A percentile compares a stretch with the other conserved stretches of the same genome.
Conservation (phyloP, 2,113 vertebrate species). For the Brachypteracias leptosomus region DNA sequence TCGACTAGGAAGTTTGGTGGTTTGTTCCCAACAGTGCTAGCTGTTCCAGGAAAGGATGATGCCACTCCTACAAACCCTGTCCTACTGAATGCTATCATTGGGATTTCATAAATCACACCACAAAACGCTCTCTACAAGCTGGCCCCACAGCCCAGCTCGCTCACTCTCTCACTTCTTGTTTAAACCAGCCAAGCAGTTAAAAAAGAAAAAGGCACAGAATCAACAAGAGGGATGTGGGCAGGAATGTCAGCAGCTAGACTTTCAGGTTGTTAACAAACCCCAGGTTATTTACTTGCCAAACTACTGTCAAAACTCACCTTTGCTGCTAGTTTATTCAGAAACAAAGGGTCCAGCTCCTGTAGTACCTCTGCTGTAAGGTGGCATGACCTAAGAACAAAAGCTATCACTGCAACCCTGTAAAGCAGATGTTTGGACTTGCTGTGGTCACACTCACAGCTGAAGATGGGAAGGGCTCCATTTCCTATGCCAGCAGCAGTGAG, state of each 20-base stretch:
- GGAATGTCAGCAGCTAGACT: neutral
- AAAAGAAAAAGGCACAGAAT: neutral
- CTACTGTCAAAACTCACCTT: neutral
- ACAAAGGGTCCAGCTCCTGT: neutral
- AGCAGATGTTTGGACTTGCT: neutral
- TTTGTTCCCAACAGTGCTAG: neutral
- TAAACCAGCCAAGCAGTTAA: neutral
- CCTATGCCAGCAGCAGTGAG: neutral
- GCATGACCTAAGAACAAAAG: neutral
- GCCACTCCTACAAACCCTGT: neutral
- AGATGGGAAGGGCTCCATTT: neutral
- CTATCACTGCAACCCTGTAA: neutral
- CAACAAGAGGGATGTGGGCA: neutral
- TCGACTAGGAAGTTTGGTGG: neutral
- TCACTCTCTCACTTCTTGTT: neutral
- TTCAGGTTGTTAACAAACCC: neutral
- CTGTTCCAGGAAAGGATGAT: neutral
- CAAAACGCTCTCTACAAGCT: neutral
- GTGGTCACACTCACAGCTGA: fast-evolving
- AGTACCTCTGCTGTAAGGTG: neutral
- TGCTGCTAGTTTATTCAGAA: neutral
- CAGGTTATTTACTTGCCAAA: neutral
- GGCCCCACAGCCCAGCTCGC: neutral
- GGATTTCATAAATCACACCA: neutral
- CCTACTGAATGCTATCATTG: neutral